Evolutionary conservation across 2,797 vertebrate genomes (phyloP).

Genomic region (Paedocypris micromegethes): DNA sequence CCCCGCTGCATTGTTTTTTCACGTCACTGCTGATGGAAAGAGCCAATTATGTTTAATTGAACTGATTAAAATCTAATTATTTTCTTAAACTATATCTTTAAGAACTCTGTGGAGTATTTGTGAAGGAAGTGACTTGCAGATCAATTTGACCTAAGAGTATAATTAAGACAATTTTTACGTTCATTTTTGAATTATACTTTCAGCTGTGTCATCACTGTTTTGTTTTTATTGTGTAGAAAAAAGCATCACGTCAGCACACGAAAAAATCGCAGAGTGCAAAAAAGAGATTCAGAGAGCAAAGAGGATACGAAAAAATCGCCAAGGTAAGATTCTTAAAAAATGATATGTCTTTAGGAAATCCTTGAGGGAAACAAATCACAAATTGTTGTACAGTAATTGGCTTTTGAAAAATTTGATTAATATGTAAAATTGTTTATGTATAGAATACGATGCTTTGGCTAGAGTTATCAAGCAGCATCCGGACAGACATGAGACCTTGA

Average conservation of each 20-base stretch:
- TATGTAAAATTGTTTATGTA: conserved; percentile 43
- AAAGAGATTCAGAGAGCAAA: conserved; percentile 97
- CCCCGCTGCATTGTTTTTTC: too few species aligned
- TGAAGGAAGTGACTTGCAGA: too few species aligned
- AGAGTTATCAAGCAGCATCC: conserved; percentile 97
- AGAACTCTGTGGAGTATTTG: too few species aligned
- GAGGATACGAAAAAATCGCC: conserved; percentile 94
- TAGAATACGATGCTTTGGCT: conserved; percentile 96
- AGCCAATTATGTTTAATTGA: too few species aligned
- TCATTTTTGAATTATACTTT: too few species aligned
- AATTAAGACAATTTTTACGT: too few species aligned
- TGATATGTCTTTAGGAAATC: too few species aligned
- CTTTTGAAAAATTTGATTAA: not conserved
- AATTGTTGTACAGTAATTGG: not conserved
- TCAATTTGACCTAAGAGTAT: too few species aligned
- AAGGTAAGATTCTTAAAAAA: conserved; percentile 69
- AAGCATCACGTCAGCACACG: conserved; percentile 89
- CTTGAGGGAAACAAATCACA: too few species aligned
- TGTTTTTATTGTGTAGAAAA: conserved; percentile 68
- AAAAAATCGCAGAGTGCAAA: conserved; percentile 96
- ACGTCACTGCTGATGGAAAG: too few species aligned
- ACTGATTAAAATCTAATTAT: too few species aligned
- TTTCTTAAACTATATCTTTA: too few species aligned
- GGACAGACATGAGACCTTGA: conserved; percentile 91
- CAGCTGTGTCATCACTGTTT: not conserved